Evolutionary conservation across 2,888 invertebrate species (phyloP), one percentile per base, ranked within the genome.

Genomic region (Plagodis dolabraria): DNA sequence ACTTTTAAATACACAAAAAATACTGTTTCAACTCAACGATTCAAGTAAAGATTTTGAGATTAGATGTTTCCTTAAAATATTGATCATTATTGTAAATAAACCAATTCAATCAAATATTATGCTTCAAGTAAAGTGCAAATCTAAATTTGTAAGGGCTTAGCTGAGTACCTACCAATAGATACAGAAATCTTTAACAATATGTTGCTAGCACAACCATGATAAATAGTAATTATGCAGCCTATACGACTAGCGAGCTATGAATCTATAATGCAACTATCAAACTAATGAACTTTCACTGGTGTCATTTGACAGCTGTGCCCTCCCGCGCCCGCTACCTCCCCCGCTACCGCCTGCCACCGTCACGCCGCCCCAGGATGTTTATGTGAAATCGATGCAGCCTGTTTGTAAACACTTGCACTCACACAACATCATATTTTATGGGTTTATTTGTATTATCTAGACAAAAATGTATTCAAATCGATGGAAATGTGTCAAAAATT

Each of bases 321-420:
- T 65, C 58, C 65, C 70, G 70, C 66, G 42, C 64, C 66, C 69
- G 71, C 72, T 43, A 46, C 59, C 59, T 35, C 66, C 56, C 60
- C 63, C 57, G 65, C 68, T 70, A 7, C 65, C 63, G 55, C 57
- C 51, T 51, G 46, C 56, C 57, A 51, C 56, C 62, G 55, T 60
- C 60, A 50, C 64, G 38, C 64, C 45, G 36, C 59, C 55, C 58
- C 51, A 50, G 65, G 65, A 82, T 80, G 77, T 92, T 92, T 92
- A 92, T 92, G 92, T 86, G 91, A 91, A 92, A 92, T 92, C 92
- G 92, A 92, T 92, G 92, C 88, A 84, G 64, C 79, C 79, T 92
- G 92, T 92, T 92, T 88, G 90, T 90, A 92, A 92, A 92, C 92
- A 88, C 85, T 80, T 85, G 83, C 85, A 84, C 76, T 80, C 67